Evolutionary conservation across 2,113 vertebrate genomes (phyloP).

Genomic region (Sylvicapra grimmia): DNA sequence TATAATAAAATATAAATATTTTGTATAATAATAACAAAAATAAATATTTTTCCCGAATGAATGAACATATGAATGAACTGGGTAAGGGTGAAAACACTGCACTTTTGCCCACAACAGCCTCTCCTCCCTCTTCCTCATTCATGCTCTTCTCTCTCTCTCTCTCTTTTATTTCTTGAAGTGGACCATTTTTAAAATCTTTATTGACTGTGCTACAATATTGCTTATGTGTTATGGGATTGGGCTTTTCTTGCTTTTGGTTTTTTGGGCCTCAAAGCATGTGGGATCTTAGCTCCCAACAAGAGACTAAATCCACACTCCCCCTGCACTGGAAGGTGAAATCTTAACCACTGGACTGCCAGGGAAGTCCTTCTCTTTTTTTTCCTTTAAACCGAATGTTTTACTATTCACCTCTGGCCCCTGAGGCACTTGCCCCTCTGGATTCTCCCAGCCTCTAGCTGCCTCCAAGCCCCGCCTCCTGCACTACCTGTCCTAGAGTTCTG

Average conservation of each 20-base stretch:
- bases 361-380: background rate
- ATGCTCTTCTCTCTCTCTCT: background rate
- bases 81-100: background rate
- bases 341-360: background rate
- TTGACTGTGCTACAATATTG: background rate
- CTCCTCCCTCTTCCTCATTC: background rate
- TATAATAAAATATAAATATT: background rate
- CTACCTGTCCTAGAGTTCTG: background rate
- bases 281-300: background rate
- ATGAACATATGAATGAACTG: background rate
- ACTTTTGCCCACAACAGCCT: background rate
- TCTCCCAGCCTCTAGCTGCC: background rate
- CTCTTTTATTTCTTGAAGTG: background rate
- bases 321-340: background rate
- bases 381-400: background rate
- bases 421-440: background rate
- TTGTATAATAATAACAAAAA: background rate
- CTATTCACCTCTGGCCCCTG: background rate
- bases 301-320: background rate
- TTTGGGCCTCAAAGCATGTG: background rate
- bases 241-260: background rate
- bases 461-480: background rate
- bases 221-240: background rate
- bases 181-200: background rate
- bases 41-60: background rate